phyloP scores from a whole-genome alignment of 2,888 invertebrate species.

The Drosophila melanosoma region DNA sequence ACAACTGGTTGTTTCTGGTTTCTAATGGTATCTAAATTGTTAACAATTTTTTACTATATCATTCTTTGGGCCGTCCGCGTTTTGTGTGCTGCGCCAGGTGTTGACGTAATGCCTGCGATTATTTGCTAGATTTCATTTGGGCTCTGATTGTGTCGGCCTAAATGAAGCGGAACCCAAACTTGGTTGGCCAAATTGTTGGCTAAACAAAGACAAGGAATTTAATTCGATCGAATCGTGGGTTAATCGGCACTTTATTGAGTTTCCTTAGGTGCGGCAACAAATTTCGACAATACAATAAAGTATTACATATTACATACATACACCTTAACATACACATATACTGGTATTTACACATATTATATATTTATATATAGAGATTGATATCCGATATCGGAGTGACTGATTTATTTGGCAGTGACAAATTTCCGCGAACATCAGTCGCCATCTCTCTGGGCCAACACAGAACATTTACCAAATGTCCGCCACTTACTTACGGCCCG shows the following conservation, averaged over 20 bases:
- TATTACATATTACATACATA: background rate
- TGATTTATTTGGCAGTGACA: conserved; percentile 78
- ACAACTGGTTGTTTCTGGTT: conserved; percentile 45
- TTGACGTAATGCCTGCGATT: conserved; percentile 71
- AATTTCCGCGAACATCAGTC: conserved; percentile 75
- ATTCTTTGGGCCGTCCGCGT: conserved; percentile 62
- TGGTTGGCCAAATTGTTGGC: conserved; percentile 2
- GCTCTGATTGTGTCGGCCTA: conserved; percentile 43
- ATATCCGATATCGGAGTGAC: conserved; percentile 68
- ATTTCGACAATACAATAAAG: conserved; percentile 31
- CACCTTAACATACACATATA: conserved; percentile 47
- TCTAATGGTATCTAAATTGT: conserved; percentile 66
- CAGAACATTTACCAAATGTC: conserved; percentile 5
- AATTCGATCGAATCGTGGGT: conserved; percentile 30
- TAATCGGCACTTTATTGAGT: conserved; percentile 53
- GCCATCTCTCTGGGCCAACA: conserved; percentile 53
- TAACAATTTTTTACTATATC: conserved; percentile 64
- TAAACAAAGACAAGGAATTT: conserved; percentile 26
- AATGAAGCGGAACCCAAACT: conserved; percentile 73
- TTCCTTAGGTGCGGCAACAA: conserved; percentile 24
- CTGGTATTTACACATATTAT: conserved; percentile 22
- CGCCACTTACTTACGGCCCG: conserved; percentile 85
- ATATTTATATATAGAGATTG: conserved; percentile 36
- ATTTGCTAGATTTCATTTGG: conserved; percentile 52
- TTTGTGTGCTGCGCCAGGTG: conserved; percentile 35